These are phyloP conservation scores for Tethya wilhelma DNA, from an alignment of 37 sponge, comb jelly and placozoan species.

Conservation along the genomic window DNA sequence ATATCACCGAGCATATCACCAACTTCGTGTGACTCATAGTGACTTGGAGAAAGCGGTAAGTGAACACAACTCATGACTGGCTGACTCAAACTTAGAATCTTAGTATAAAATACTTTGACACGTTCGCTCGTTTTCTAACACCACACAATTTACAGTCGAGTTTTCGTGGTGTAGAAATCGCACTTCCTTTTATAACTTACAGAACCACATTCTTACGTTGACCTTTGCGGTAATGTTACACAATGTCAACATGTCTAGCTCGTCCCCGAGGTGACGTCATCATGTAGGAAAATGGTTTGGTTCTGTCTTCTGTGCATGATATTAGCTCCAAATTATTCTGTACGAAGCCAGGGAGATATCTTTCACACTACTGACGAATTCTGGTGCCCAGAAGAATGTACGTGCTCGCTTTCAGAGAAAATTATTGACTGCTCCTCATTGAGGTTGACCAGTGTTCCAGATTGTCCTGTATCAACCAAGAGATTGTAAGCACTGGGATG, in stretches of 20 bases:
- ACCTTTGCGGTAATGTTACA: too few relatives aligned
- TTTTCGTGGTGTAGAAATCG: too few relatives aligned
- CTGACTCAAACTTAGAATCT: too few relatives aligned
- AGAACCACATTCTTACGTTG: too few relatives aligned
- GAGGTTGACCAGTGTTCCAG: slow-evolving; percentile 6
- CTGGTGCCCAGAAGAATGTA: slow-evolving; percentile 38
- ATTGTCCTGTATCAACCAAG: slow-evolving; percentile 2
- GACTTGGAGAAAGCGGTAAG: background rate
- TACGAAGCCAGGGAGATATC: background rate
- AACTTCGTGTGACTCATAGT: too few relatives aligned
- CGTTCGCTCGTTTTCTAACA: too few relatives aligned
- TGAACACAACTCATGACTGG: background rate
- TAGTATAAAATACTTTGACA: too few relatives aligned
- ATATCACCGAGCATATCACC: too few relatives aligned
- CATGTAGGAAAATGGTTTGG: background rate
- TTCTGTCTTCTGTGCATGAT: background rate
- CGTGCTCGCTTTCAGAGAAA: slow-evolving; percentile 28
- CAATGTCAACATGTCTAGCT: too few relatives aligned
- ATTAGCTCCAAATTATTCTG: background rate
- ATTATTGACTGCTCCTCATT: slow-evolving; percentile 46
- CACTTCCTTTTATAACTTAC: too few relatives aligned
- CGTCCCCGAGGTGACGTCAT: background rate
- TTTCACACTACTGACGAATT: slow-evolving; percentile 13
- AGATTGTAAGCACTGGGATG: slow-evolving; percentile 36
- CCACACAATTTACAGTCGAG: too few relatives aligned